Base-by-base conservation (phyloP, 2,113 vertebrate species). In the Columba janthina region DNA sequence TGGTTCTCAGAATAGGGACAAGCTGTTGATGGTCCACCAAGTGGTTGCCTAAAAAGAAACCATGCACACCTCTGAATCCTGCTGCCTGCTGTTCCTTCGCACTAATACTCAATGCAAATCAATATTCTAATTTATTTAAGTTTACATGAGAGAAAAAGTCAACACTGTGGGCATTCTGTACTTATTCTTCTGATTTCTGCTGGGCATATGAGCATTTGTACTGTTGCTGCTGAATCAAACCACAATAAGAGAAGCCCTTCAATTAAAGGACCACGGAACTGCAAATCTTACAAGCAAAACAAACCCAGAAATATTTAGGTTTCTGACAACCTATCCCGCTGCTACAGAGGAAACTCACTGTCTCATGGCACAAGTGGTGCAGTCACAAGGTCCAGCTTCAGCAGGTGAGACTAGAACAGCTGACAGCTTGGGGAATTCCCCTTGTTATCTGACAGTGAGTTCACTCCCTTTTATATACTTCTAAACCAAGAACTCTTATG, bases 41-140 rank as follows among this genome's bases (percentile, higher is more conserved):
- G 40, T 94, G 93, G 79, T 92, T 97, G 31, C 92, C 96, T 97
- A 78, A 83, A 80, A 88, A 84, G 83, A 95, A 96, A 93, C 26
- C 67, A 88, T 4, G 6, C 58, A 83, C 11, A 77, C 6, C 29
- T 82, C 44, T 94, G 61, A 94, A 91, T 1, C 3, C 60, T 60
- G 54, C 22, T 85, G 66, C 54, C 66, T 65, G 54, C 29, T 54
- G 16, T 15, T 81, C 48, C 77, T 85, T 76, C 62, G 61, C 51
- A 61, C 28, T 17, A 56, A 61, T 31, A 61, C 24, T n/a, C 19
- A 57, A 44, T 15, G 17, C 20, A 82, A 87, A 89, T 28, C 6
- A 53, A 26, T 48, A 69, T 60, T 64, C 32, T 32, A 85, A 56
- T 12, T 75, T 3, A 54, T 75, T 74, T 56, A 65, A 62, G 17